Evolutionary conservation across 2,888 invertebrate genomes (phyloP), one percentile per base, ranked within the genome.

Genomic region (Anoplius nigerrimus): DNA sequence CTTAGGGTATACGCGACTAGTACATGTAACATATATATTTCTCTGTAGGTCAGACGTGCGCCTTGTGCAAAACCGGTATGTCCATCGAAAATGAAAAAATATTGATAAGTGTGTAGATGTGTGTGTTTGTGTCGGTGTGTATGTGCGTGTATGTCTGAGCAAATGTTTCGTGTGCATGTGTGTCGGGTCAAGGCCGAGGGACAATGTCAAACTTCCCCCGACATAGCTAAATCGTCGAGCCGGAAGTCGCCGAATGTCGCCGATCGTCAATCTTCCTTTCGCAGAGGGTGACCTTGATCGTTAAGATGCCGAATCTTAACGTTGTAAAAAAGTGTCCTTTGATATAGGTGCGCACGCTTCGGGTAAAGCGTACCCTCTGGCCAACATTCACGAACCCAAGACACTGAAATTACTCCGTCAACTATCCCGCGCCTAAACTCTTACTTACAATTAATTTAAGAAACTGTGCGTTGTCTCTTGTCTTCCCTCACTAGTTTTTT

Each of bases 1-100:
- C 80, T 83, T 83, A 83, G 74, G 79, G 81, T 81, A 80, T 77
- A 79, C 74, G 74, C 74, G 72, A 71, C 74, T 79, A 76, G 69
- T 79, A 81, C 82, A 84, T 82, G 78, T 83, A 86, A 86, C 83
- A 86, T 83, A 80, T 82, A 85, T 82, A 74, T 69, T 73, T 62
- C 71, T 71, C 66, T 76, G 69, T 81, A 75, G 76, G 76, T 82
- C 76, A 80, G 76, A 79, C 75, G 79, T 81, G 34, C 34, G 76
- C 76, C 70, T 78, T 75, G 73, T 77, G 76, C 73, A 81, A 76
- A 82, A 74, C 64, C 69, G 71, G 72, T 72, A 72, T 53, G 45
- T 45, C 57, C 46, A 43, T 45, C 58, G 53, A 64, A 57, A 34
- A 34, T 34, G 34, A 34, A 34, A 34, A 34, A 34, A 34, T 34